Conservation (phyloP, 2,888 invertebrate genomes). For the Xestia rhomboidea region DNA sequence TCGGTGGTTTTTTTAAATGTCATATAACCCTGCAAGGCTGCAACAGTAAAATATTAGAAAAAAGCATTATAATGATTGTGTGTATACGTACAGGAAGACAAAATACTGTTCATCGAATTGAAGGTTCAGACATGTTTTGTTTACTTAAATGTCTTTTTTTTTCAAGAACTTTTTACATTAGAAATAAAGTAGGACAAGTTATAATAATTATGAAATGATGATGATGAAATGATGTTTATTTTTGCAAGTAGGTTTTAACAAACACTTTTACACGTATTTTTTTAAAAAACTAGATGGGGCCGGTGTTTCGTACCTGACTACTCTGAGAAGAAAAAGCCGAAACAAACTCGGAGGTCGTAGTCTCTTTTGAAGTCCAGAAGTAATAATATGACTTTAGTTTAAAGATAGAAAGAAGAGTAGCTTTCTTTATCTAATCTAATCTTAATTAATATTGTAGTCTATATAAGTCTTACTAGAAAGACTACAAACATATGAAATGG, state of each 20-base stretch:
- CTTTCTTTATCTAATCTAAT: background rate
- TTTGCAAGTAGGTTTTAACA: no score
- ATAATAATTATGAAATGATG: no score
- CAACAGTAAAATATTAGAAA: background rate
- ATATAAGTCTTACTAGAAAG: background rate
- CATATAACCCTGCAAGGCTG: background rate
- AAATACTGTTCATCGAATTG: background rate
- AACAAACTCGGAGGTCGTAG: no score
- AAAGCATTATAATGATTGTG: background rate
- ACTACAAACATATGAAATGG: background rate
- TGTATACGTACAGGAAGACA: background rate
- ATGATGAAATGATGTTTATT: no score
- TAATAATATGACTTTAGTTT: background rate
- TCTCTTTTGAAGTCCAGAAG: no score
- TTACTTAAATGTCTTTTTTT: background rate
- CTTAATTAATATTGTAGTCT: background rate
- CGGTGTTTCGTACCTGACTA: no score
- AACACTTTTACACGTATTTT: no score
- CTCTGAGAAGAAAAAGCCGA: no score
- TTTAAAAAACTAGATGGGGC: no score
- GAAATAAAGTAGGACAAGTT: background rate
- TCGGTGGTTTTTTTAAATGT: background rate
- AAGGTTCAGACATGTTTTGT: background rate
- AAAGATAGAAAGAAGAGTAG: background rate
- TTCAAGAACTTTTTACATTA: background rate